These are phyloP conservation scores for Tapera naevia DNA, from an alignment of 2,797 vertebrate genomes.

Conservation along the genomic window DNA sequence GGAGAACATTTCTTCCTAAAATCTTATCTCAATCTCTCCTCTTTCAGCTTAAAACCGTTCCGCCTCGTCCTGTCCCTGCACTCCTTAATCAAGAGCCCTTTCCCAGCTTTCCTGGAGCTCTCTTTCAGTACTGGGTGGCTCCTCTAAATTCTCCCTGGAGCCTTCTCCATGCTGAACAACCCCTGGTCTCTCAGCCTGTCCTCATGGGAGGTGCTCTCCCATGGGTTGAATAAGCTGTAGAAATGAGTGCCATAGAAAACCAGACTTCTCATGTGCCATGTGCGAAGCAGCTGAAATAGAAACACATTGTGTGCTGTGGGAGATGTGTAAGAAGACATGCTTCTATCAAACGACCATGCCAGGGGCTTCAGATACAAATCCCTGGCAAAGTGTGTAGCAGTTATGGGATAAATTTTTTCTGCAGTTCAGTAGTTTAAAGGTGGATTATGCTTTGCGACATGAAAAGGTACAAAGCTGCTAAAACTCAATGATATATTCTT, in stretches of 20 bases:
- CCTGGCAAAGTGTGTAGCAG: neutral
- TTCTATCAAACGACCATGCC: accelerated
- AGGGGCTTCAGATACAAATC: neutral
- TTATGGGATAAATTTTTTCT: neutral
- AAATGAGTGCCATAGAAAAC: neutral
- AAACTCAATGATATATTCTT: neutral
- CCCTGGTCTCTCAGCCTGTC: too few relatives aligned
- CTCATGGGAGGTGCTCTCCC: too few relatives aligned
- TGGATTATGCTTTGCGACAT: neutral
- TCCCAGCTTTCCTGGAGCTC: too few relatives aligned
- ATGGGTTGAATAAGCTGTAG: neutral
- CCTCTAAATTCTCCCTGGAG: too few relatives aligned
- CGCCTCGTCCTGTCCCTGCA: too few relatives aligned
- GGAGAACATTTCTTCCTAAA: too few relatives aligned
- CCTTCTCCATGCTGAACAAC: too few relatives aligned
- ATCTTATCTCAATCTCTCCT: too few relatives aligned
- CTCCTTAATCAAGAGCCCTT: too few relatives aligned
- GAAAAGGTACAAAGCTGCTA: neutral
- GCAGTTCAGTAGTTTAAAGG: neutral
- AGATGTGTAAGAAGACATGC: neutral
- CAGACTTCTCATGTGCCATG: neutral
- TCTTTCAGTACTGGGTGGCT: too few relatives aligned
- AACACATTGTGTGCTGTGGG: neutral
- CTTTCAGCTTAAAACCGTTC: too few relatives aligned
- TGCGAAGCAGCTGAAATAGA: neutral